Percentiles rank a stretch among this genome's conserved stretches.
phyloP scores from a whole-genome alignment of 2,797 vertebrate genomes.

The Pseudocheirus occidentalis region DNA sequence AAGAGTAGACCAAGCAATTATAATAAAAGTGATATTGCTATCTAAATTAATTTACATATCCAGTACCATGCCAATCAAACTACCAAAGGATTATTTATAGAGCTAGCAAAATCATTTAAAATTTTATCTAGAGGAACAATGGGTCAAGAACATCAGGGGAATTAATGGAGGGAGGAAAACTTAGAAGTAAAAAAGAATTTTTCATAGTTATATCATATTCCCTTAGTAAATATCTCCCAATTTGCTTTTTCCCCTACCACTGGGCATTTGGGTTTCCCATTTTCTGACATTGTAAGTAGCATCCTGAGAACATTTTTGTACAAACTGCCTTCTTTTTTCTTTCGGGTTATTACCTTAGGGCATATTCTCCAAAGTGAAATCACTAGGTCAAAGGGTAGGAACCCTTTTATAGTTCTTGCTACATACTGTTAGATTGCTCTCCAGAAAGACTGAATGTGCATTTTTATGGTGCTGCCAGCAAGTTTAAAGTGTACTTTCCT shows the following conservation, averaged over 20 bases:
- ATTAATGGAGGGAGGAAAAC: neutral
- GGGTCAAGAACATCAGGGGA: neutral
- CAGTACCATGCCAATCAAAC: neutral
- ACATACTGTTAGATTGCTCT: neutral
- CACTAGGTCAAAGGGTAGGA: neutral
- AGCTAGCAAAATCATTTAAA: neutral
- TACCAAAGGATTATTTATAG: neutral
- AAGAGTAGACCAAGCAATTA: neutral
- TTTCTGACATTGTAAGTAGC: neutral
- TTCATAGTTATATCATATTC: neutral
- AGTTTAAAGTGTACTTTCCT: neutral
- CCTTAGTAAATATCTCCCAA: neutral
- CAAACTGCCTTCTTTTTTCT: neutral
- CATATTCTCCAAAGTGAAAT: neutral
- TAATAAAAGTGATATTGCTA: neutral
- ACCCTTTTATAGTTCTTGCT: neutral
- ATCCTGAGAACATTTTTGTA: neutral
- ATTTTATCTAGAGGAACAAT: neutral
- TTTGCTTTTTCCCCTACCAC: neutral
- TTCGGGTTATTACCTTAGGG: neutral
- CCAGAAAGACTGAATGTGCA: neutral
- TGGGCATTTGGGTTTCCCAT: neutral
- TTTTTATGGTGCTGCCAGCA: neutral
- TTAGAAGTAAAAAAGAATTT: neutral
- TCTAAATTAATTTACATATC: neutral